These are phyloP conservation scores for Diaphora mendica DNA, from an alignment of 2,888 invertebrate species.

Conservation along the genomic window DNA sequence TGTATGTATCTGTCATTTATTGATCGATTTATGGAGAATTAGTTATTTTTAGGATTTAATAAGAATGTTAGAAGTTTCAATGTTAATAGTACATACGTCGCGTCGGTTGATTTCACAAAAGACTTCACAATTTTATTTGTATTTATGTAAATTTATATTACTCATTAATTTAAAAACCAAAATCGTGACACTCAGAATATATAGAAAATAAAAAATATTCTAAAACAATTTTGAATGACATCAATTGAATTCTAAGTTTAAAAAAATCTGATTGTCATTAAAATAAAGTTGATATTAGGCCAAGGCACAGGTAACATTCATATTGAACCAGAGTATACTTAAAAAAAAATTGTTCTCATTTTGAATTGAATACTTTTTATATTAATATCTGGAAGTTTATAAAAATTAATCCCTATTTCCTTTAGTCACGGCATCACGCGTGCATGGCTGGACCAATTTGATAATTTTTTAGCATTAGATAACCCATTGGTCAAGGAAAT, in stretches of 20 bases:
- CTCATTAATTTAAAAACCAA: background rate
- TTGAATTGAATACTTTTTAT: background rate
- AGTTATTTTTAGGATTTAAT: background rate
- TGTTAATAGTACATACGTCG: slow-evolving; percentile 30
- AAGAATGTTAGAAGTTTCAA: background rate
- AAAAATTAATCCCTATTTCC: too few species aligned
- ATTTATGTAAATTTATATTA: background rate
- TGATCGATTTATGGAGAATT: background rate
- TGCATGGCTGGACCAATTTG: too few species aligned
- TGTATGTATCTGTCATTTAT: background rate
- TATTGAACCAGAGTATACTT: background rate
- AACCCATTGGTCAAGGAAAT: too few species aligned
- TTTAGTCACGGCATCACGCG: too few species aligned
- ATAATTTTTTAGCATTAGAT: too few species aligned
- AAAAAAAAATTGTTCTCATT: background rate
- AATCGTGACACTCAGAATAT: background rate
- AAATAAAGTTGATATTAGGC: background rate
- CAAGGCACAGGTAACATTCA: background rate
- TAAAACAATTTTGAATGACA: background rate
- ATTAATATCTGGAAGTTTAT: too few species aligned
- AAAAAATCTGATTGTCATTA: background rate
- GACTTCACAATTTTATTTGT: background rate
- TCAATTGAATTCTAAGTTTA: background rate
- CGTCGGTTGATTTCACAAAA: background rate
- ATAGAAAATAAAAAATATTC: background rate